Conservation (phyloP, 53 echinoderm and acorn worm genomes). For the Temnopleurus reevesii region DNA sequence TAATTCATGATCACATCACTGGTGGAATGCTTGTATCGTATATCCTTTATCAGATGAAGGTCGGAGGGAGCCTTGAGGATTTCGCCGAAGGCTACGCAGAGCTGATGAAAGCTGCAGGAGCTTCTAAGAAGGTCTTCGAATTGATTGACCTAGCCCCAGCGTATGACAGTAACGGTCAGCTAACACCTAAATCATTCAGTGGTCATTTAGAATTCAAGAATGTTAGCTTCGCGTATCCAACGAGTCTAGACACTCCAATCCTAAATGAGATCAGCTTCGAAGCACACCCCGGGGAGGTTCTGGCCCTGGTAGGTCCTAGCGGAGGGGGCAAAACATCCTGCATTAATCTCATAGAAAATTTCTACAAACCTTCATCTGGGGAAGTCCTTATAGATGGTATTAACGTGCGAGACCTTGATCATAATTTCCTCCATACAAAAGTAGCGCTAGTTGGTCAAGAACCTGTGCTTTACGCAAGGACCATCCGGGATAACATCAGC, state of each 20-base stretch:
- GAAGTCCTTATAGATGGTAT: constrained; percentile 74
- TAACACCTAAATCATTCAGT: constrained; percentile 60
- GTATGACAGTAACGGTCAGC: constrained; percentile 59
- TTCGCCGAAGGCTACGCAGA: constrained; percentile 69
- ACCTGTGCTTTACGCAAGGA: constrained; percentile 74
- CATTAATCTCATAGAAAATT: constrained; percentile 75
- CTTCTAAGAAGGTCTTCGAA: constrained; percentile 83
- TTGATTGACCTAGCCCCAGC: constrained; percentile 72
- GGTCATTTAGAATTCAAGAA: constrained; percentile 77
- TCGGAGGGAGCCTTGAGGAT: constrained; percentile 73
- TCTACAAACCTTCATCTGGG: constrained; percentile 78
- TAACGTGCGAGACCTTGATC: constrained; percentile 68
- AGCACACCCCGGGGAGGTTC: constrained; percentile 73
- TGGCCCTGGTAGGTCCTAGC: constrained; percentile 84
- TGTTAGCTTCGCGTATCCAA: constrained; percentile 79
- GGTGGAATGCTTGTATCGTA: constrained; percentile 83
- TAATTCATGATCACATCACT: constrained; percentile 55
- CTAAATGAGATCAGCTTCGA: constrained; percentile 75
- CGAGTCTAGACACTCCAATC: constrained; percentile 34
- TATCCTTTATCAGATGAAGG: constrained; percentile 73
- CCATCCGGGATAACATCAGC: constrained; percentile 73
- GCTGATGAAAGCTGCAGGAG: constrained; percentile 82
- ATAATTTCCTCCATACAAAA: constrained; percentile 71
- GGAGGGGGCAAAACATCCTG: constrained; percentile 88
- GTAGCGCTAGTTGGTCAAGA: constrained; percentile 87